A percentile compares a stretch with the other conserved stretches of the same genome.
Conservation (phyloP, 1,140 invertebrate species). For the Eurosta solidaginis region DNA sequence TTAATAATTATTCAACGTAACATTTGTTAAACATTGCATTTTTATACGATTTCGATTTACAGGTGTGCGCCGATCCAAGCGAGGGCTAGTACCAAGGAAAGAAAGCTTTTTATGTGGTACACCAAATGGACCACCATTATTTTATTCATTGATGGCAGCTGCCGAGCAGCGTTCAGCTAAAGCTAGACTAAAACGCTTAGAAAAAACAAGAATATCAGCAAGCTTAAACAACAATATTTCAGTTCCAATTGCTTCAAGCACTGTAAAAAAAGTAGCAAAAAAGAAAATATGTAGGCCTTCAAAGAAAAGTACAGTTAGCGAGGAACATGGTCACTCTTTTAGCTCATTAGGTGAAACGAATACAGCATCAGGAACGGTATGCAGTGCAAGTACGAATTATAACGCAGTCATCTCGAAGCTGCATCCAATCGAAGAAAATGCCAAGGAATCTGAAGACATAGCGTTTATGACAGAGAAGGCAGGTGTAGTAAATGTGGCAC, state of each 20-base stretch:
- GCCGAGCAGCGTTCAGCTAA: not conserved
- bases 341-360: slow-evolving; percentile 4
- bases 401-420: not conserved
- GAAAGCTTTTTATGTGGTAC: not conserved
- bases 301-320: not conserved
- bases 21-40: not conserved
- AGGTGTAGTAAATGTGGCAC: too few relatives aligned
- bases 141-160: not conserved
- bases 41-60: not conserved
- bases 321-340: too few relatives aligned
- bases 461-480: too few relatives aligned
- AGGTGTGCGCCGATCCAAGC: slow-evolving; percentile 42
- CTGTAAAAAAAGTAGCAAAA: not conserved
- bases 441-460: not conserved
- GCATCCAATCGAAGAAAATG: not conserved
- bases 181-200: not conserved
- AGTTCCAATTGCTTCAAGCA: not conserved
- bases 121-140: not conserved
- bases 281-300: not conserved
- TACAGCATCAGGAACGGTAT: not conserved
- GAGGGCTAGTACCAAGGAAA: slow-evolving; percentile 42
- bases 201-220: not conserved
- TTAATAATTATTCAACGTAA: not conserved
- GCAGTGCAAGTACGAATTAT: not conserved
- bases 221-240: not conserved